Base-by-base conservation (phyloP, 2,113 vertebrate species). In the Rhea americana region DNA sequence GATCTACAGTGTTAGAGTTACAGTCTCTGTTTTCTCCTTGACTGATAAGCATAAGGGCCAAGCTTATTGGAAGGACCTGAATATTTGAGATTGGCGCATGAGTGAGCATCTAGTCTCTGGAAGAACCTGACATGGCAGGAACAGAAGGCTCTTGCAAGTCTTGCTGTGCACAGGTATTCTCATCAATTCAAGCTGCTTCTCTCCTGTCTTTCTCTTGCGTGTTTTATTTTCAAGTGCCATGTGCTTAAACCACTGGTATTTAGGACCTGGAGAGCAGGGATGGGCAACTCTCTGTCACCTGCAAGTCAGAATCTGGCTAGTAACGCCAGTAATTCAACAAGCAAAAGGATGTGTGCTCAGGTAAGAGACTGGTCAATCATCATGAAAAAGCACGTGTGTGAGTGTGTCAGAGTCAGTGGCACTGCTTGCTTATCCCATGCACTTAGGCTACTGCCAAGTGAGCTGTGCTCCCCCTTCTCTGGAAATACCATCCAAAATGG, bases 401-500 rank as follows among this genome's bases (percentile, higher is more conserved):
- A 58, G 73, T 11, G 21, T 58, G 58, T 30, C 0, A 3, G 41
- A 65, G 75, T 39, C 59, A 39, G 59, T 43, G 53, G 32, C 0
- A 1, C 39, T 53, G 32, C 61, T 32, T 66, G 45, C 66, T 62
- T 12, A 16, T 25, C 51, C 28, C 1, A 47, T 3, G 73, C 15
- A 12, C 30, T 74, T 35, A 43, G 14, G 19, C 21, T 10, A 1
- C 53, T 14, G 68, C 43, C 20, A 8, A 17, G 61, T 4, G 13
- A 28, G 26, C 53, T 55, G 6, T 13, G 14, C 9, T 12, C 3
- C 21, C 17, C 7, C 21, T 15, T 48, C 43, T 28, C 19, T 25
- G 48, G 22, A 65, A 35, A 18, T 30, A 0, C 30, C 21, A 17
- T 32, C 77, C 11, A 0, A 7, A 7, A 5, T 1, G 35, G 13